These are phyloP conservation scores for Drosophila sordidapex DNA, from an alignment of 2,888 invertebrate species.

Conservation along the genomic window DNA sequence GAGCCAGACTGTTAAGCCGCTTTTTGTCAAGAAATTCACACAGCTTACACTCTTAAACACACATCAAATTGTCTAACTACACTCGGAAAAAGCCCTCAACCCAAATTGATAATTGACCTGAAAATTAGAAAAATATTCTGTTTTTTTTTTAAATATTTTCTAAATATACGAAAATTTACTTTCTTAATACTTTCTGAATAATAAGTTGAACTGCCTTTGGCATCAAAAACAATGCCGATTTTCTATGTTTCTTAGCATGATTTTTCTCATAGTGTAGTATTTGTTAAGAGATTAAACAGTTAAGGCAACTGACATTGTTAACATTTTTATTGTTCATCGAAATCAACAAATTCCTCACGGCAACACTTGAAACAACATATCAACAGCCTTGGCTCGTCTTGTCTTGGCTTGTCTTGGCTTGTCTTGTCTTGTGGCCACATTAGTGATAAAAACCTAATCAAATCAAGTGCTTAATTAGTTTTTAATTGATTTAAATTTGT, in stretches of 20 bases:
- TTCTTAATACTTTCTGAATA: not conserved
- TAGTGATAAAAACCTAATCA: slow-evolving; percentile 49
- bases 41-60: not conserved
- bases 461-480: slow-evolving; percentile 62
- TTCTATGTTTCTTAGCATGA: not conserved
- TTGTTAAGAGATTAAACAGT: not conserved
- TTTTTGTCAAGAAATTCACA: slow-evolving; percentile 15
- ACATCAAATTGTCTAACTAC: not conserved
- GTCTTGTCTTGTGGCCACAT: slow-evolving; percentile 2
- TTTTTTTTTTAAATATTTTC: not conserved
- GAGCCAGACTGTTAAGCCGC: slow-evolving; percentile 11
- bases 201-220: not conserved
- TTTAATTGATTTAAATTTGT: slow-evolving; percentile 60
- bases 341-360: not conserved
- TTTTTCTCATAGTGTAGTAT: not conserved
- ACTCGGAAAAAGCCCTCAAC: not conserved
- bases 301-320: not conserved
- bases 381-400: not conserved
- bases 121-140: not conserved
- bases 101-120: not conserved
- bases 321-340: not conserved
- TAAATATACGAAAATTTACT: not conserved
- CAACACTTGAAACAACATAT: slow-evolving; percentile 2
- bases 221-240: not conserved
- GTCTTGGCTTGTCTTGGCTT: not conserved